A percentile compares a stretch with the other conserved stretches of the same genome.
Evolutionary conservation across 1,140 invertebrate genomes (phyloP).

Genomic region (Neoseiulus cucumeris): DNA sequence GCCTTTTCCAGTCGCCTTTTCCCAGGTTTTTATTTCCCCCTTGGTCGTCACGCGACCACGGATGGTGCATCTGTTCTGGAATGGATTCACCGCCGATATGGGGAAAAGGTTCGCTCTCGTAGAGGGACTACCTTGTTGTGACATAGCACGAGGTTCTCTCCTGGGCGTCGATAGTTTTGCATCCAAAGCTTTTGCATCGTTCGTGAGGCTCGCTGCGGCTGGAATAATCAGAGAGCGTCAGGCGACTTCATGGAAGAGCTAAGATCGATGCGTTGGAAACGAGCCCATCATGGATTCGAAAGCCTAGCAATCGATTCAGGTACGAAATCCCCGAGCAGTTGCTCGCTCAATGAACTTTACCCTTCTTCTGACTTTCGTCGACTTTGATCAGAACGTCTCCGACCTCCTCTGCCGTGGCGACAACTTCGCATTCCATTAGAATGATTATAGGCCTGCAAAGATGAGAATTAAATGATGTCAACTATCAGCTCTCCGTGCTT

Average conservation of each 20-base stretch:
- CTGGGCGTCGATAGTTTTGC: too few species aligned
- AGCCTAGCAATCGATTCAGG: too few species aligned
- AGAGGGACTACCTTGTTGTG: too few species aligned
- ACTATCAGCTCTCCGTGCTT: background rate
- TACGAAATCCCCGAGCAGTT: too few species aligned
- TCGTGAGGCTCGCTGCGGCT: too few species aligned
- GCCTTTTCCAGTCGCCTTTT: slow-evolving; percentile 73
- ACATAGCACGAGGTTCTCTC: too few species aligned
- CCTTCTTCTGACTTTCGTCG: background rate
- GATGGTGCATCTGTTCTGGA: slow-evolving; percentile 84
- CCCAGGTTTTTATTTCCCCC: slow-evolving; percentile 59
- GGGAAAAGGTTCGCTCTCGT: slow-evolving; percentile 25
- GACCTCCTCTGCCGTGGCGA: background rate
- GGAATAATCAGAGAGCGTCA: too few species aligned
- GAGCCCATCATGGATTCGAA: too few species aligned
- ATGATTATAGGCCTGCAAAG: background rate
- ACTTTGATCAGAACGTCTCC: background rate
- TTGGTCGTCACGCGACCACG: slow-evolving; percentile 73
- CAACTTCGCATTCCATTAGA: background rate
- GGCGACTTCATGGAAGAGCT: too few species aligned
- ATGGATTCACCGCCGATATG: slow-evolving; percentile 61
- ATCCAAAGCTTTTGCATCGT: too few species aligned
- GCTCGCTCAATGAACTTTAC: too few species aligned
- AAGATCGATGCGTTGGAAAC: too few species aligned
- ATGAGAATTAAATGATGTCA: background rate